Evolutionary conservation across 2,113 vertebrate genomes (phyloP), one percentile per base, ranked within the genome.

Genomic region (Colaptes auratus): DNA sequence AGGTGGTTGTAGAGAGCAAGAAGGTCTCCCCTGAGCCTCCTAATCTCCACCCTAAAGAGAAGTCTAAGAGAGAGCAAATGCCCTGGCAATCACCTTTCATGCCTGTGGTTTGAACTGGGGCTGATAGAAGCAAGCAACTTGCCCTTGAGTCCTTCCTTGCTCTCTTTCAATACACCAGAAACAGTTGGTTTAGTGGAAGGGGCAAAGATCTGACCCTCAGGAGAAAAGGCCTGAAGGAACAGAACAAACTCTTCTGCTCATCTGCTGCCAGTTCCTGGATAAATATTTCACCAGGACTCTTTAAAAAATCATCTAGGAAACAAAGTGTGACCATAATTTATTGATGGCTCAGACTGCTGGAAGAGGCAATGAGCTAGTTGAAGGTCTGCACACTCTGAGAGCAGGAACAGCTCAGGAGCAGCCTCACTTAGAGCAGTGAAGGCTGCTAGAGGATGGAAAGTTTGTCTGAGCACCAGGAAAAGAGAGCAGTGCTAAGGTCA

Each of bases 201-300:
- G 93, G 94, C 79, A 82, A 89, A n/a, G 69, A 61, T 50, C 19
- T 83, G 78, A 75, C 89, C 67, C 79, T 72, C 59, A 39, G 79
- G 92, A 93, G 81, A 86, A 88, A 94, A 88, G 0, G 23, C 83
- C 79, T 65, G 92, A 72, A 89, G 79, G 79, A 92, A 75, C 70
- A 87, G 56, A 80, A 53, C 86, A 79, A 78, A 56, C 25, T 52
- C 13, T 69, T 81, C 17, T 3, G 71, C 71, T 70, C 55, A 10
- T 39, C 67, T 39, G 30, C 80, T 88, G 80, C 78, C 76, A 59
- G 86, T 19, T 88, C 89, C 78, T 48, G 67, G 50, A 88, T 95
- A 88, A 96, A 95, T 96, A 95, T 96, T 96, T 95, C 85, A 94
- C 83, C 63, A 88, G 75, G 24, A 55, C 2, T 8, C 78, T 95